Evolutionary conservation across 2,797 vertebrate genomes (phyloP), one percentile per base, ranked within the genome.

Genomic region (Vespertilio murinus): DNA sequence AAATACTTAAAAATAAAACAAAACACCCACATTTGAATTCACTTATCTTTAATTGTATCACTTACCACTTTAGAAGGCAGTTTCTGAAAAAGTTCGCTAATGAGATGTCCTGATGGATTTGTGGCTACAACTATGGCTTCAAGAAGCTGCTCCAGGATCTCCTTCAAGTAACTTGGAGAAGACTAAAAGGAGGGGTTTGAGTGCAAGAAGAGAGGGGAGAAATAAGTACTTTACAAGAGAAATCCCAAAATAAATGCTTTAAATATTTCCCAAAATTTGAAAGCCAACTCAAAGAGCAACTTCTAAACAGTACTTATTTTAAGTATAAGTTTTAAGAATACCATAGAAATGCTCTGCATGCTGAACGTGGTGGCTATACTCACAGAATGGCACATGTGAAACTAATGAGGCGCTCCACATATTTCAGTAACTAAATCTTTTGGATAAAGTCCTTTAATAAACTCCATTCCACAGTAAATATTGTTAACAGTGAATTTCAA

Each of bases 61-160:
- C 97, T 89, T 98, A 99, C 99, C 99, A 99, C 98, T 99, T 99
- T 99, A 92, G 99, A 99, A 92, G 99, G 99, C 97, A 99, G 98
- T 94, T 99, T 99, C 98, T 99, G 99, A 98, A 99, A 99, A 85
- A 99, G 99, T 96, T 99, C 99, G 77, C 99, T 99, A 97, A 99
- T 98, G 75, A 99, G 98, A 42, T 97, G 99, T 70, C 99, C 99
- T 25, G 98, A 98, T 12, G 99, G 99, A 97, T 99, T 99, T 54
- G 98, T 98, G 97, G 99, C 99, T 81, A 99, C 98, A 97, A 99
- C 98, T 96, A 99, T 97, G 54, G 99, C 98, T 97, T 99, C 99
- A 11, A 99, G 99, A 80, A 99, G 99, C 98, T 99, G 99, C 91
- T 99, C 99, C 3, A 99, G 98, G 91, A 99, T 98, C 90, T 99